Base-by-base conservation (phyloP, 64 coral and sea anemone species). In the Hydrozoanthus tunicans region DNA sequence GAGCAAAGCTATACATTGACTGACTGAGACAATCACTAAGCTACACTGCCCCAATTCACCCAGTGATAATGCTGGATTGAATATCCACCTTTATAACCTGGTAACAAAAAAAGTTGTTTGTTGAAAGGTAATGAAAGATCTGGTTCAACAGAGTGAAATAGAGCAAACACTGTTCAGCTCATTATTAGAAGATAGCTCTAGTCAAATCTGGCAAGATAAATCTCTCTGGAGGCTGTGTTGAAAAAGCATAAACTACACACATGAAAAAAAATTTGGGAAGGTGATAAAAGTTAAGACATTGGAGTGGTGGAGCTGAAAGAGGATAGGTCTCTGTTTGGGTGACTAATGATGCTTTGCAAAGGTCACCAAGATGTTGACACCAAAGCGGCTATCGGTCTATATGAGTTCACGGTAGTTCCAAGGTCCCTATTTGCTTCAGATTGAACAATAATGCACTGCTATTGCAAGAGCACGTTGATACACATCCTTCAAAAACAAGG, bases 351-450 rank as follows among this genome's bases (percentile, higher is more conserved):
- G 2, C 0, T 43, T 43, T 43, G 32, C 32, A 43, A 43, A 2
- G 32, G 32, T 43, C 32, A 43, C 32, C 32, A 43, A 43, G 32
- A 43, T 43, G 32, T 43, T 43, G 32, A 43, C 32, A 43, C 32
- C 32, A 20, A 89, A 68, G 82, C 86, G 23, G 77, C 81, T 79
- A 70, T 93, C 78, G 91, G 91, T 61, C 58, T 86, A 27, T 79
- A 93, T 88, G 82, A 93, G 82, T 93, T 93, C 83, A 93, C 81
- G 59, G 81, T 86, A 56, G 82, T 92, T 57, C 91, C 83, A 89
- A 89, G 92, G 67, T 89, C 92, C 60, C 65, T 93, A 60, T 93
- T 93, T 93, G 84, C 92, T 58, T 56, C 17, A 71, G 92, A 93
- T 93, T 77, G 84, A 59, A 89, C 84, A 32, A 93, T 93, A 77